Percentiles rank a stretch among this genome's conserved stretches.
These are phyloP conservation scores for Dicrurus megarhynchus DNA, from an alignment of 2,113 vertebrate species.

Conservation along the genomic window DNA sequence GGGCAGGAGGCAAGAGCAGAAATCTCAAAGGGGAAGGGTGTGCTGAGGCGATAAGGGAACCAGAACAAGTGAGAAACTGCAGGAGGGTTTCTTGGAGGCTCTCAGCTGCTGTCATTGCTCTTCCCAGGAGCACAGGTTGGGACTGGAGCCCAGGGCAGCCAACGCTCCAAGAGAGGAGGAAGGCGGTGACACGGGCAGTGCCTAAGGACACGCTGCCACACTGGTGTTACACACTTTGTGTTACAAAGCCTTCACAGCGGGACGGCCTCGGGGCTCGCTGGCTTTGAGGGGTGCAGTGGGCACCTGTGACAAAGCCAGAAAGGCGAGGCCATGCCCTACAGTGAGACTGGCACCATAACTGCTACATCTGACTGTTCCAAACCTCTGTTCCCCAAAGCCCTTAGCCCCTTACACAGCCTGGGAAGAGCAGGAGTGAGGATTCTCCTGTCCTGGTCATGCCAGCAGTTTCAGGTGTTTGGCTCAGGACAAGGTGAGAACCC, in stretches of 20 bases:
- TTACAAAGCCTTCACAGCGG: fast-evolving
- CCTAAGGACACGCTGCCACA: background rate
- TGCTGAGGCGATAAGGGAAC: background rate
- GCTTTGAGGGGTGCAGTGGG: background rate
- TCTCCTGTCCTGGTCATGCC: background rate
- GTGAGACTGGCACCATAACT: fast-evolving
- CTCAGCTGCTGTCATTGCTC: background rate
- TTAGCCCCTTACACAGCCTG: fast-evolving
- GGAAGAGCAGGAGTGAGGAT: background rate
- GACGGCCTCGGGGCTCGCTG: background rate
- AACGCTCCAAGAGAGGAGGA: fast-evolving
- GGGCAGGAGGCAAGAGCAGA: background rate
- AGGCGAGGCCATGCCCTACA: fast-evolving
- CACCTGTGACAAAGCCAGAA: background rate
- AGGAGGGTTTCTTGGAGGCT: background rate
- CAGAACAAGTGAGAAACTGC: background rate
- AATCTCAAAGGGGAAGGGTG: slow-evolving; percentile 33
- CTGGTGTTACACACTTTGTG: fast-evolving
- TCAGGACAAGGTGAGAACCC: background rate
- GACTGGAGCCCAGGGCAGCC: background rate
- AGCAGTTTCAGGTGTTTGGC: background rate
- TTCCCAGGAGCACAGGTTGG: background rate
- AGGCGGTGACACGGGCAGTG: background rate
- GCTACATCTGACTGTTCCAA: background rate
- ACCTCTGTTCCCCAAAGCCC: background rate